These are phyloP conservation scores for Recurvirostra avosetta DNA, from an alignment of 2,113 vertebrate genomes.

Conservation along the genomic window DNA sequence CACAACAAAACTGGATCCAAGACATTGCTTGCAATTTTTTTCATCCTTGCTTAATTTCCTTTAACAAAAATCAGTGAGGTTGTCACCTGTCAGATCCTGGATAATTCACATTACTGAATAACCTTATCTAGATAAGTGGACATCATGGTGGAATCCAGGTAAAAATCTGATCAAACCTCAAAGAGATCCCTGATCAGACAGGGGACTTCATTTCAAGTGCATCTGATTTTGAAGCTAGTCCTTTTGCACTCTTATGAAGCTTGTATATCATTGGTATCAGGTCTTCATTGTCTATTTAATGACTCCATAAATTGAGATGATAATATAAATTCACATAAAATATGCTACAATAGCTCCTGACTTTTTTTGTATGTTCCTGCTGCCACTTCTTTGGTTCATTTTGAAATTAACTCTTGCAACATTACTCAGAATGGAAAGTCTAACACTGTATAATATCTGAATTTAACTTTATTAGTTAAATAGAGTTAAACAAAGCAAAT, in stretches of 20 bases:
- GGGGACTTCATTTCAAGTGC: neutral
- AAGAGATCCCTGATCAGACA: neutral
- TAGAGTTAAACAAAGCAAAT: neutral
- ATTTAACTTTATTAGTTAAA: neutral
- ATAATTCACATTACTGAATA: neutral
- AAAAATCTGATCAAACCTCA: neutral
- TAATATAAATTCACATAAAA: neutral
- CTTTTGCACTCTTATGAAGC: neutral
- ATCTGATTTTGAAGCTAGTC: neutral
- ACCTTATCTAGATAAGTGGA: neutral
- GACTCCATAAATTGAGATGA: neutral
- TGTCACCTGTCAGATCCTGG: neutral
- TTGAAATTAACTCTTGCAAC: neutral
- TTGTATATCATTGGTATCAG: neutral
- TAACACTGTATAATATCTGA: neutral
- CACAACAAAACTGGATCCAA: neutral
- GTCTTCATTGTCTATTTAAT: neutral
- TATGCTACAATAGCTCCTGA: neutral
- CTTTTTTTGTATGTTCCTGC: neutral
- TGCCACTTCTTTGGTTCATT: neutral
- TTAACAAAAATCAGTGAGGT: neutral
- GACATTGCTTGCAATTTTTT: neutral
- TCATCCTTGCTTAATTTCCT: neutral
- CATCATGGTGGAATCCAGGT: neutral
- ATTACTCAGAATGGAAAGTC: neutral